Percentiles rank a stretch among this genome's conserved stretches.
Evolutionary conservation across 2,113 vertebrate species (phyloP).

Genomic region (Coregonus clupeaformis): DNA sequence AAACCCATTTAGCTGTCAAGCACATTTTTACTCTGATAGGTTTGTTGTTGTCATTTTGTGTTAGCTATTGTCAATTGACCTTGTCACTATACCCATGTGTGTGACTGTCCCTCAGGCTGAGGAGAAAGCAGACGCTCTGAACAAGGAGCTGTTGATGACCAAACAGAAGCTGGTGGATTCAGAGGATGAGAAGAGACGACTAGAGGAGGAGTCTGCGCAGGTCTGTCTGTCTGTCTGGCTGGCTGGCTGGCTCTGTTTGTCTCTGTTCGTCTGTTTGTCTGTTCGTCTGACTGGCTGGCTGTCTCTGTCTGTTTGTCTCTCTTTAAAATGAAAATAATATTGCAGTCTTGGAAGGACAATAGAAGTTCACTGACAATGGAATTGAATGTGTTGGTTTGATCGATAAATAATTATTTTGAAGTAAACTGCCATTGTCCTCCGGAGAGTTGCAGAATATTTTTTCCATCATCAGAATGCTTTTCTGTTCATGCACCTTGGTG

Average conservation of each 20-base stretch:
- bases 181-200: slow-evolving; percentile 92
- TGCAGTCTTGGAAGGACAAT: neutral
- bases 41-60: too few species aligned
- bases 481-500: too few species aligned
- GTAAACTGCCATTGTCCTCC: too few species aligned
- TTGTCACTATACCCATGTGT: slow-evolving; percentile 6
- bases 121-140: slow-evolving; percentile 95
- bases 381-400: too few species aligned
- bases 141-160: slow-evolving; percentile 97
- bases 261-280: neutral
- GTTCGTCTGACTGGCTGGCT: neutral
- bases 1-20: too few species aligned
- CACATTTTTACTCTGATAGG: too few species aligned
- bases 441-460: too few species aligned
- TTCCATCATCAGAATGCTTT: too few species aligned
- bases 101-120: slow-evolving; percentile 79
- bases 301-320: neutral
- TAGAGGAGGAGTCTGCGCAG: slow-evolving; percentile 95
- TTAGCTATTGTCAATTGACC: neutral
- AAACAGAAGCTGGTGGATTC: slow-evolving; percentile 97
- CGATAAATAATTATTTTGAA: too few species aligned
- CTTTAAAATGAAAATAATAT: neutral
- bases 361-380: neutral
- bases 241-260: neutral
- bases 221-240: slow-evolving; percentile 58